Evolutionary conservation across 2,888 invertebrate genomes (phyloP).

Genomic region (Dryadula phaetusa): DNA sequence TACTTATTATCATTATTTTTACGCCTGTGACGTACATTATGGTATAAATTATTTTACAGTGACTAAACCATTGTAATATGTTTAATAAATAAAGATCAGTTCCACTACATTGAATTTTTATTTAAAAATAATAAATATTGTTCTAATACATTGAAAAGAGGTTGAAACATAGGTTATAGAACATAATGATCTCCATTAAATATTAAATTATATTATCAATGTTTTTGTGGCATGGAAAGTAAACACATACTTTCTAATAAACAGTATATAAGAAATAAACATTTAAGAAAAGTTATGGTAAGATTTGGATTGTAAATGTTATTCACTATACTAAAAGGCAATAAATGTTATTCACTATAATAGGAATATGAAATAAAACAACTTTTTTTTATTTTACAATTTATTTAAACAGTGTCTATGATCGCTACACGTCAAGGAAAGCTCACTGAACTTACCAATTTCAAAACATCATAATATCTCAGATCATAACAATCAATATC

Average conservation of each 20-base stretch:
- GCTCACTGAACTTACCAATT: conserved; percentile 37
- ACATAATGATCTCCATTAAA: too few relatives aligned
- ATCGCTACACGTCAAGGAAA: conserved; percentile 41
- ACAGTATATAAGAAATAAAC: too few relatives aligned
- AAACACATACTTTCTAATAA: too few relatives aligned
- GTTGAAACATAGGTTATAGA: too few relatives aligned
- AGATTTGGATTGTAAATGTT: not conserved
- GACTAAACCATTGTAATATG: conserved; percentile 28
- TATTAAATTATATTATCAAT: too few relatives aligned
- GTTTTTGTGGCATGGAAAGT: too few relatives aligned
- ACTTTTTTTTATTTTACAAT: conserved; percentile 37
- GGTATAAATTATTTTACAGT: conserved; percentile 33
- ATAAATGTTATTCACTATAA: too few relatives aligned
- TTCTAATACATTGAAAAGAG: too few relatives aligned
- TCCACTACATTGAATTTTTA: conserved; percentile 22
- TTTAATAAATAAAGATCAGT: conserved; percentile 24
- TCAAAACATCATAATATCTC: conserved; percentile 26
- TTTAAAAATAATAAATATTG: not conserved
- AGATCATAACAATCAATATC: conserved; percentile 32
- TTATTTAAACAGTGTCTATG: conserved; percentile 44
- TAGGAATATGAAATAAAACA: conserved; percentile 16
- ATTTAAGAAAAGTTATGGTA: too few relatives aligned
- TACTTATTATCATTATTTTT: conserved; percentile 20
- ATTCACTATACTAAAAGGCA: not conserved
- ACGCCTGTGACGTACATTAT: conserved; percentile 20